A percentile compares a stretch with the other conserved stretches of the same genome.
Conservation (phyloP, 2,113 vertebrate species). For the Cottus gobio region DNA sequence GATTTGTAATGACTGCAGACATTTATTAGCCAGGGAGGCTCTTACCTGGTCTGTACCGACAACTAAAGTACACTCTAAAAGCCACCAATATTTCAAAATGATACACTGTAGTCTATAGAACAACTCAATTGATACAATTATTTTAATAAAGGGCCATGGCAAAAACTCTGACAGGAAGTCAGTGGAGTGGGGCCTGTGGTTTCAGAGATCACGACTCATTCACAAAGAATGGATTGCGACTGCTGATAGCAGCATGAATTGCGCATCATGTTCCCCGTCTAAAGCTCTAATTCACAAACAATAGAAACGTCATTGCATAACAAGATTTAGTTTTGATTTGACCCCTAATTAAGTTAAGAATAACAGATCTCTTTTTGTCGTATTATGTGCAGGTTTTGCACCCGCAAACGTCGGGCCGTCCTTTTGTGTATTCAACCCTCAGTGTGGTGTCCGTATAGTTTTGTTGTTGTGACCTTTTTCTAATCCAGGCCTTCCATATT, state of each 20-base stretch:
- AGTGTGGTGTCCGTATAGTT: neutral
- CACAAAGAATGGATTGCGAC: neutral
- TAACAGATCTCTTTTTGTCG: neutral
- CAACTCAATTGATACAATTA: neutral
- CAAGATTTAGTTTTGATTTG: too few species aligned
- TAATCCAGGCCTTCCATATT: neutral
- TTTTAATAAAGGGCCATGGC: neutral
- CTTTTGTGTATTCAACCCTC: neutral
- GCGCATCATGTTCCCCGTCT: neutral
- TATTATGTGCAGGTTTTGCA: neutral
- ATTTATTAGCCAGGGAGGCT: conserved; percentile 4
- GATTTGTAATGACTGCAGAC: conserved; percentile 17
- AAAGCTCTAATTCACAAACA: neutral
- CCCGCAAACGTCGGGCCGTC: neutral
- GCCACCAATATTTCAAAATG: neutral
- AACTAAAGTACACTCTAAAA: neutral
- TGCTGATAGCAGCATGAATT: neutral
- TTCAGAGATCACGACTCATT: neutral
- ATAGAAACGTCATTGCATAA: too few species aligned
- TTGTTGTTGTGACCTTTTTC: neutral
- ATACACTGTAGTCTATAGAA: neutral
- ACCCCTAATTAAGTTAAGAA: neutral
- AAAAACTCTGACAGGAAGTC: neutral
- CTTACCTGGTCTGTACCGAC: neutral
- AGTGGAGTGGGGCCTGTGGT: too few species aligned